A percentile compares a stretch with the other conserved stretches of the same genome.
These are phyloP conservation scores for Phymastichus coffea DNA, from an alignment of 1,140 invertebrate species.

Conservation along the genomic window DNA sequence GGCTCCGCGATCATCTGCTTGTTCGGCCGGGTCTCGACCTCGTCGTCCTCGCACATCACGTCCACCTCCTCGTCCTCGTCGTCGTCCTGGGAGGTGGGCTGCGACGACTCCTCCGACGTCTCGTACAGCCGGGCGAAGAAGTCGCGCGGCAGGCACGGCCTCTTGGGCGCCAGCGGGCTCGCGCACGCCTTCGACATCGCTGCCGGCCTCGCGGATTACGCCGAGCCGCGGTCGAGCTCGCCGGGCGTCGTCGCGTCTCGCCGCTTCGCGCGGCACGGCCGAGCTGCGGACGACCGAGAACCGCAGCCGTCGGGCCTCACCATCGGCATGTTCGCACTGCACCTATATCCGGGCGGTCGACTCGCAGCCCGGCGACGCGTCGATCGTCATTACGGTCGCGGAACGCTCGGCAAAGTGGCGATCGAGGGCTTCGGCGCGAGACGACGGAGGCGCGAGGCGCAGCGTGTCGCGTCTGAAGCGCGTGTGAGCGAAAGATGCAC, in stretches of 20 bases:
- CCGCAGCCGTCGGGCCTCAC: no score
- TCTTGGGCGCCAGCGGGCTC: not conserved
- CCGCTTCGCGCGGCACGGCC: no score
- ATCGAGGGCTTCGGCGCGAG: not conserved
- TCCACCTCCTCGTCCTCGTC: conserved; percentile 14
- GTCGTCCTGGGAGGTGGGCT: not conserved
- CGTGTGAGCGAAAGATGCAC: conserved; percentile 1
- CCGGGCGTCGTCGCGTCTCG: no score
- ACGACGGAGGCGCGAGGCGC: not conserved
- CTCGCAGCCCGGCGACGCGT: no score
- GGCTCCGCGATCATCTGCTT: conserved; percentile 20
- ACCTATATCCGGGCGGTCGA: no score
- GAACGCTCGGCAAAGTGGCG: no score
- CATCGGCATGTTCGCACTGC: no score
- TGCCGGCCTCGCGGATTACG: no score
- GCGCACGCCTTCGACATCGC: conserved; percentile 20
- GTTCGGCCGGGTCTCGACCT: no score
- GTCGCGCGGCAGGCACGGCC: conserved; percentile 15
- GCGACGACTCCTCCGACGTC: not conserved
- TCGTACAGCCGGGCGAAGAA: conserved; percentile 25
- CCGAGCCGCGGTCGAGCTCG: no score
- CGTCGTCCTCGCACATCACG: not conserved
- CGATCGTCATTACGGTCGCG: no score
- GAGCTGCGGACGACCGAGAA: no score
- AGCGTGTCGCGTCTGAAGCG: not conserved